A percentile compares a stretch with the other conserved stretches of the same genome.
These are phyloP conservation scores for Vespertilio murinus DNA, from an alignment of 2,797 vertebrate species.

Conservation along the genomic window DNA sequence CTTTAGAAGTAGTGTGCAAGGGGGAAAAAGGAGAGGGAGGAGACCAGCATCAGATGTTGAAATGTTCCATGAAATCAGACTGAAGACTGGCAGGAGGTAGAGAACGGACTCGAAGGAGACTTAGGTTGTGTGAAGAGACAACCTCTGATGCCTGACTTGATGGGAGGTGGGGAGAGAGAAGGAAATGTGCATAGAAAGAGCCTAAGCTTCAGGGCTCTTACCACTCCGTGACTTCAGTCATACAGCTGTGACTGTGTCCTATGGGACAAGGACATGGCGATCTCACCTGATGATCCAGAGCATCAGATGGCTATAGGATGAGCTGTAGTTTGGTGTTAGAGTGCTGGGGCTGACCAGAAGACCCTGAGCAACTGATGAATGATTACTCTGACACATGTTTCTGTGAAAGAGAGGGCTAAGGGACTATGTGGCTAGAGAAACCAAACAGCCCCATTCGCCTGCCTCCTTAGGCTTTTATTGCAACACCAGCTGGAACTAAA, in stretches of 20 bases:
- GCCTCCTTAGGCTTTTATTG: too few species aligned
- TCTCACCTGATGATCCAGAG: neutral
- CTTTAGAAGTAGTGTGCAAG: neutral
- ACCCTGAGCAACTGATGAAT: too few species aligned
- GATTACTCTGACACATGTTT: too few species aligned
- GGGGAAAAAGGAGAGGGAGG: neutral
- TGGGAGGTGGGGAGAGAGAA: neutral
- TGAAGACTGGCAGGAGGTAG: neutral
- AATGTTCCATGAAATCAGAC: neutral
- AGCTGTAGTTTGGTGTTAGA: too few species aligned
- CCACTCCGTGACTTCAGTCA: neutral
- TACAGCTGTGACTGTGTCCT: neutral
- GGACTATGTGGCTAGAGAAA: too few species aligned
- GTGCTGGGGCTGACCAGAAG: too few species aligned
- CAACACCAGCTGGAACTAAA: too few species aligned
- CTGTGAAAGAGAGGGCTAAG: too few species aligned
- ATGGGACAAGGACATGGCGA: fast-evolving
- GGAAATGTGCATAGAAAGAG: neutral
- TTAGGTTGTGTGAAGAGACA: neutral
- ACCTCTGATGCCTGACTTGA: neutral
- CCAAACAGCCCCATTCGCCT: too few species aligned
- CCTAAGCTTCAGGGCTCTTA: neutral
- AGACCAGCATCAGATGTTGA: neutral
- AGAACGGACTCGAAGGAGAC: neutral
- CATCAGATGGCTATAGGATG: too few species aligned